Evolutionary conservation across 2,888 invertebrate genomes (phyloP).

Genomic region (Trachelus troglodyta): DNA sequence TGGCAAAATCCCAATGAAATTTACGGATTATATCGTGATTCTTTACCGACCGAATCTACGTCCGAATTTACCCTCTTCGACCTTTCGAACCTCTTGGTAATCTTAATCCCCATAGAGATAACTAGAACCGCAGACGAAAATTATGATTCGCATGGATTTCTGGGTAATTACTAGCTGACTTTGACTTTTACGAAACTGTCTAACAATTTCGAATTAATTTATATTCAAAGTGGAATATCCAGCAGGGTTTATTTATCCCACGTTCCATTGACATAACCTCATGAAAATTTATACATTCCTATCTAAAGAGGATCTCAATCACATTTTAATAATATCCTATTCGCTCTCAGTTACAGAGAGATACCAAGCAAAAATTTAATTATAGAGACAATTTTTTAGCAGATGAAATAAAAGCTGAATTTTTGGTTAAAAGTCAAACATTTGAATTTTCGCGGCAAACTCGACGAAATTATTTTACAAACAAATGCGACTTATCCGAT

Average conservation of each 20-base stretch:
- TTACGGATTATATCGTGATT: neutral
- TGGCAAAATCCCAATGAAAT: neutral
- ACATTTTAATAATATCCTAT: too few species aligned
- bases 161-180: neutral
- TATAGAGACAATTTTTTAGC: too few species aligned
- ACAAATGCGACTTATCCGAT: neutral
- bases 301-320: too few species aligned
- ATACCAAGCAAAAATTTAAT: too few species aligned
- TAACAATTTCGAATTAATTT: neutral
- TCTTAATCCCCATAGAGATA: neutral
- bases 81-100: neutral
- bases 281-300: too few species aligned
- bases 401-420: too few species aligned
- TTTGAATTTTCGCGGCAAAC: neutral
- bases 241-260: neutral
- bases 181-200: neutral
- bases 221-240: neutral
- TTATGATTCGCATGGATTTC: neutral
- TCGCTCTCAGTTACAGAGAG: too few species aligned
- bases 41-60: neutral
- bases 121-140: neutral
- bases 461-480: neutral
- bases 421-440: too few species aligned
- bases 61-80: neutral
- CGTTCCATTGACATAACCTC: neutral